phyloP scores from a whole-genome alignment of 2,113 vertebrate species.

The Ia io region DNA sequence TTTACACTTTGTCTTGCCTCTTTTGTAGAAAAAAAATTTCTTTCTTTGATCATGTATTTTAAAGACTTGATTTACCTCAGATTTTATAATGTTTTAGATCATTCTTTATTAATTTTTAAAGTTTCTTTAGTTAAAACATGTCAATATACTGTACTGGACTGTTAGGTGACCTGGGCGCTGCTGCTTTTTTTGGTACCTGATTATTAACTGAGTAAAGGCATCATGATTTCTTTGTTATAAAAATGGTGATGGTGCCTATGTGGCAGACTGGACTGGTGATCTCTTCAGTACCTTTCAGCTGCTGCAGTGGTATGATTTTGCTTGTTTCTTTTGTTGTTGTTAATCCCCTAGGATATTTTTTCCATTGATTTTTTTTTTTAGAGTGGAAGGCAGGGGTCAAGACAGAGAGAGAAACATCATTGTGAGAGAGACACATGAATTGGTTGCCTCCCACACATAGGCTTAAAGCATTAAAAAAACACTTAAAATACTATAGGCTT shows the following conservation, averaged over 20 bases:
- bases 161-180: neutral
- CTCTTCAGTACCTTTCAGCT: neutral
- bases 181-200: neutral
- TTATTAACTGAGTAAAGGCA: neutral
- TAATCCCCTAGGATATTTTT: no score
- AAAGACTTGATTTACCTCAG: constrained; percentile 25
- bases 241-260: neutral
- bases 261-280: neutral
- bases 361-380: no score
- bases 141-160: neutral
- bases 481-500: neutral
- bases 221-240: neutral
- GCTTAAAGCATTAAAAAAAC: neutral
- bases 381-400: no score
- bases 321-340: neutral
- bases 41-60: constrained; percentile 3
- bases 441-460: no score
- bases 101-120: constrained; percentile 16
- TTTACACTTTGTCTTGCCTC: constrained; percentile 75
- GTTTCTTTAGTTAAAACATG: neutral
- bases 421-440: no score
- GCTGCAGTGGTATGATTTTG: neutral
- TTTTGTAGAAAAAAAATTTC: constrained; percentile 68
- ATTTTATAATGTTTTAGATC: neutral
- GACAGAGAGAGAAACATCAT: no score